Base-by-base conservation (phyloP, 2,797 vertebrate genomes). In the Chloroceryle amazona region DNA sequence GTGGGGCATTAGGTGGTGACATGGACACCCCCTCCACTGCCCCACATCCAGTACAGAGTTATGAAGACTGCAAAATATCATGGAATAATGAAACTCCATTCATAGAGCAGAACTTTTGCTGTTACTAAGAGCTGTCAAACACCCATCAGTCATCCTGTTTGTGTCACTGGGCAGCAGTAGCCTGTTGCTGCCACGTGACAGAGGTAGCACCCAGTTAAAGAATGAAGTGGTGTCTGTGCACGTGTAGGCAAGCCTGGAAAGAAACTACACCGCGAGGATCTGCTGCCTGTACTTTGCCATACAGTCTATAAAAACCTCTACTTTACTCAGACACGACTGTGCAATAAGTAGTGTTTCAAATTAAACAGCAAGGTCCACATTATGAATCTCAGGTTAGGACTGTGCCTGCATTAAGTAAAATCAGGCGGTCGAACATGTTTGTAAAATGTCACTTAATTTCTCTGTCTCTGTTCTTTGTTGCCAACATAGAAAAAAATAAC, bases 341-440 rank as follows among this genome's bases (percentile, higher is more conserved):
- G 58, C 87, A 94, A 2, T 66, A 94, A 96, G 84, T 84, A 93
- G 91, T 86, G 94, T 79, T 96, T 85, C 89, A 96, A 97, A 94
- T 94, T 95, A 93, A 78, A 96, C 88, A 97, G 81, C 82, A 92
- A 84, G 0, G 2, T 70, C 67, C 66, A 87, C 42, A 11, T 60
- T 92, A 84, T 65, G 75, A 94, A 90, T 89, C 85, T 97, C 95
- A 97, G 96, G 97, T 96, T 94, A 94, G 94, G 96, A 96, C 22
- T 95, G 92, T 87, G 85, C 60, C 90, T 86, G 35, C 54, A 80
- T 93, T 75, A 97, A 96, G 75, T 81, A 97, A 97, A 97, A 97
- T 94, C 67, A 96, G 74, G 85, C 92, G 72, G 78, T 72, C 94
- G 94, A 94, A 93, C 89, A 85, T 90, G 75, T n/a, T 74, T 74